A percentile compares a stretch with the other conserved stretches of the same genome.
phyloP scores from a whole-genome alignment of 2,113 vertebrate genomes.

The Vidua chalybeata region DNA sequence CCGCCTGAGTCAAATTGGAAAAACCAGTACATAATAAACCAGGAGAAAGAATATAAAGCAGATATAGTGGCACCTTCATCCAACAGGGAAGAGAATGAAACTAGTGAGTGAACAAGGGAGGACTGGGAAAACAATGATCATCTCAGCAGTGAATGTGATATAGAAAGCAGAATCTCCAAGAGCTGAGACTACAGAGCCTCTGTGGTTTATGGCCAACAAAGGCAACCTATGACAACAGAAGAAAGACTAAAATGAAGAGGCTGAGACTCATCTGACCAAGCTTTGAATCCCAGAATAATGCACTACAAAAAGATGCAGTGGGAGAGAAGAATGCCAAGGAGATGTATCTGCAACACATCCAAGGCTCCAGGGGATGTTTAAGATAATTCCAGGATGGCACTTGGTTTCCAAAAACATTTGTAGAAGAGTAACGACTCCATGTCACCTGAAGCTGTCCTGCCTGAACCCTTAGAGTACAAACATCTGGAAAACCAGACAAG shows the following conservation, averaged over 20 bases:
- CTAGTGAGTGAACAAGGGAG: neutral
- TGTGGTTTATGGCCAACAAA: neutral
- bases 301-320: rapidly evolving
- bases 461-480: neutral
- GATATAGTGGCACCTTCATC: neutral
- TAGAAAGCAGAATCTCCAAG: neutral
- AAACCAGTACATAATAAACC: neutral
- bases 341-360: neutral
- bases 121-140: neutral
- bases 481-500: neutral
- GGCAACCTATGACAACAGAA: neutral
- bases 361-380: neutral
- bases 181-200: neutral
- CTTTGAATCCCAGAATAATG: neutral
- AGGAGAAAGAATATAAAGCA: neutral
- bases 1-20: neutral
- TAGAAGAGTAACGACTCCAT: neutral
- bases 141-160: neutral
- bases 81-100: neutral
- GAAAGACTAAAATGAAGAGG: neutral
- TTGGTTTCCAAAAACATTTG: neutral
- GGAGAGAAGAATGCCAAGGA: neutral
- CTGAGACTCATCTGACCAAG: neutral
- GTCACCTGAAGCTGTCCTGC: neutral
- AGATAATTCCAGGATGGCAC: neutral